These are phyloP conservation scores for Anagrus nilaparvatae DNA, from an alignment of 1,140 invertebrate genomes.

Conservation along the genomic window DNA sequence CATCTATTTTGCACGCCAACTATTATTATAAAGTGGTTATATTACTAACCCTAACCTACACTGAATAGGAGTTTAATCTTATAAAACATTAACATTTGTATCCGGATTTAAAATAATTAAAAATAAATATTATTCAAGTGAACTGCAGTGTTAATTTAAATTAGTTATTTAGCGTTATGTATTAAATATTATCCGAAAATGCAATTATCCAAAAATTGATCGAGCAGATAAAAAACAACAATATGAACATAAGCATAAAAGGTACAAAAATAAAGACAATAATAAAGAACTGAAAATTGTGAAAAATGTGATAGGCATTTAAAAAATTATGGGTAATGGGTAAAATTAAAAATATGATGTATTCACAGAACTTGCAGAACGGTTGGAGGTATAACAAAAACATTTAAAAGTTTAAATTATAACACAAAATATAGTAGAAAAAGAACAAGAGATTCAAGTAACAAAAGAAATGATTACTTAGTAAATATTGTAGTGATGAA, in stretches of 20 bases:
- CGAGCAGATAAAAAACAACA: too few species aligned
- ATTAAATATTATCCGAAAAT: too few species aligned
- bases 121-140: too few species aligned
- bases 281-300: conserved; percentile 70
- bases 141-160: too few species aligned
- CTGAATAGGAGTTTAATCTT: too few species aligned
- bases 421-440: conserved; percentile 32
- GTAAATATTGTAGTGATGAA: conserved; percentile 90
- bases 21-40: too few species aligned
- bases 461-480: conserved; percentile 47
- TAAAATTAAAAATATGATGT: conserved; percentile 55
- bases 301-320: conserved; percentile 71
- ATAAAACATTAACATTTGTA: too few species aligned
- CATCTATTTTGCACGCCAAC: too few species aligned
- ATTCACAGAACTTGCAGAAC: conserved; percentile 44
- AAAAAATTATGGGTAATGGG: conserved; percentile 63
- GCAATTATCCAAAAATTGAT: too few species aligned
- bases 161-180: too few species aligned
- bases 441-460: conserved; percentile 40
- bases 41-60: too few species aligned
- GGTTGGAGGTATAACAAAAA: conserved; percentile 31
- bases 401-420: conserved; percentile 32
- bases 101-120: too few species aligned
- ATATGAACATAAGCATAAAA: conserved; percentile 40
- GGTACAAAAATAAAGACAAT: conserved; percentile 41